A percentile compares a stretch with the other conserved stretches of the same genome.
Evolutionary conservation across 2,797 vertebrate genomes (phyloP).

Genomic region (Carcharodon carcharias): DNA sequence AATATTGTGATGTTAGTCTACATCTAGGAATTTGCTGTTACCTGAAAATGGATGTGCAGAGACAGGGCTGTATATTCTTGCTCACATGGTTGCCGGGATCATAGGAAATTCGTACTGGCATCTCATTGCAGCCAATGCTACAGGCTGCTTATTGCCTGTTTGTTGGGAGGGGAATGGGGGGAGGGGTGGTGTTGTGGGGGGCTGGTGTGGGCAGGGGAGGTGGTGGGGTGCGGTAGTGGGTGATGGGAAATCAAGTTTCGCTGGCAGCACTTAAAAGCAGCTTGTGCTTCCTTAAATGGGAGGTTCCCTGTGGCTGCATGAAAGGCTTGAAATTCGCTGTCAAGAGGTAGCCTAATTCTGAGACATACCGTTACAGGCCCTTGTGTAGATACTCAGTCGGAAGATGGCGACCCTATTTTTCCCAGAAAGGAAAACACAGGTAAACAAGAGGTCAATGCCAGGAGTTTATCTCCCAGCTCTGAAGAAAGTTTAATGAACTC

Average conservation of each 20-base stretch:
- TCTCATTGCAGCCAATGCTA: not conserved
- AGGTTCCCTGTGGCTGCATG: not conserved
- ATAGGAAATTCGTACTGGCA: not conserved
- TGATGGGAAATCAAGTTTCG: not conserved
- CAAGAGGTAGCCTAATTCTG: not conserved
- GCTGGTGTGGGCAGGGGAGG: too few species aligned
- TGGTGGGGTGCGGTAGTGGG: not conserved
- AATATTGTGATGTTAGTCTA: not conserved
- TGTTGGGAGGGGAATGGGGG: too few species aligned
- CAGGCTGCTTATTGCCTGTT: not conserved
- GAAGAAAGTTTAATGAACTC: not conserved
- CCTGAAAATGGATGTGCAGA: not conserved
- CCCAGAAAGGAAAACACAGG: not conserved
- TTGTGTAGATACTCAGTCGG: not conserved
- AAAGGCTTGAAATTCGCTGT: not conserved
- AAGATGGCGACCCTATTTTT: not conserved
- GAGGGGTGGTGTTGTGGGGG: too few species aligned
- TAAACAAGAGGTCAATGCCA: not conserved
- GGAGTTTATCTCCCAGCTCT: not conserved
- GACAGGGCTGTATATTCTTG: too few species aligned
- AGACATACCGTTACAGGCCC: not conserved
- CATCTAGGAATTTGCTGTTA: not conserved
- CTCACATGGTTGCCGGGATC: not conserved
- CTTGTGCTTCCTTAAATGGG: not conserved
- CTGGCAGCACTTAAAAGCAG: not conserved